phyloP scores from a whole-genome alignment of 2,888 invertebrate genomes.

The Leucophora obtusa region DNA sequence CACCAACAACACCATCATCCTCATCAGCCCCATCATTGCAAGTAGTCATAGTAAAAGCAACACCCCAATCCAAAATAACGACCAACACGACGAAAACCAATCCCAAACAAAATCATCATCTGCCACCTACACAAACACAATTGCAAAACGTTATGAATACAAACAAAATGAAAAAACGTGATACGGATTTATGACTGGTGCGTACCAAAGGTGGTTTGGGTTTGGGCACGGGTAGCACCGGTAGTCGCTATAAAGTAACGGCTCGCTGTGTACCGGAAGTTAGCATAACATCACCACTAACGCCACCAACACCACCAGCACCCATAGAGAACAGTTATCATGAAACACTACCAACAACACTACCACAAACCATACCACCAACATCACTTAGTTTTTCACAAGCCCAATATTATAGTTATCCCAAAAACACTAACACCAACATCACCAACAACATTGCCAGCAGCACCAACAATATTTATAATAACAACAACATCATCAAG shows the following conservation, averaged over 20 bases:
- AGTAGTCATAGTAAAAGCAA: constrained; percentile 16
- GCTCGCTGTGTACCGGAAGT: constrained; percentile 78
- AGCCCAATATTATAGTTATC: constrained; percentile 55
- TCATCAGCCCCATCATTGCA: constrained; percentile 30
- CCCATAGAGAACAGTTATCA: constrained; percentile 65
- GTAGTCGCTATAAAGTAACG: constrained; percentile 77
- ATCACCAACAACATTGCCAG: constrained; percentile 40
- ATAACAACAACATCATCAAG: constrained; percentile 67
- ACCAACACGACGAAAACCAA: constrained; percentile 60
- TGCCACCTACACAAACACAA: constrained; percentile 61
- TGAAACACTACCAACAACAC: constrained; percentile 18
- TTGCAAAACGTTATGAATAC: constrained; percentile 70
- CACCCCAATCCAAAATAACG: constrained; percentile 58
- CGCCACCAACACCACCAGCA: constrained; percentile 68
- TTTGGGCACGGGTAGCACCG: constrained; percentile 70
- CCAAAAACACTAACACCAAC: constrained; percentile 35
- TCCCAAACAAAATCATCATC: constrained; percentile 53
- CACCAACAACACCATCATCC: constrained; percentile 35
- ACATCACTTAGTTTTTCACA: constrained; percentile 56
- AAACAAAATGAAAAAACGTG: constrained; percentile 78
- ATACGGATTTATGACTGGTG: constrained; percentile 79
- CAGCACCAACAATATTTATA: constrained; percentile 31
- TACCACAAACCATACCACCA: constrained; percentile 4
- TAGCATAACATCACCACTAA: constrained; percentile 74
- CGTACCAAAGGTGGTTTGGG: constrained; percentile 73